phyloP scores from a whole-genome alignment of 2,888 invertebrate genomes.

The Cantharis rufa region DNA sequence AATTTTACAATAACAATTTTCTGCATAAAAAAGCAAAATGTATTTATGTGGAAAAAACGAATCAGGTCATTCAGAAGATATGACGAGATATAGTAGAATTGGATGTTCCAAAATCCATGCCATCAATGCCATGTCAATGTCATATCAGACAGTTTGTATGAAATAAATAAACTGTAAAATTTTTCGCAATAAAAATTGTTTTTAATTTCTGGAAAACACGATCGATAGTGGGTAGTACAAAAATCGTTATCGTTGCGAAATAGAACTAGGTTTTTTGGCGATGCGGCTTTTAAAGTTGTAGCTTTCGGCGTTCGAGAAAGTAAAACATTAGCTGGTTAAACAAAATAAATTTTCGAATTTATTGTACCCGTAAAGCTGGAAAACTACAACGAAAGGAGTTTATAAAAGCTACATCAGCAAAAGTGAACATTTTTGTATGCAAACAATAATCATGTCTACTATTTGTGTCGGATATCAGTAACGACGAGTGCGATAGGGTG shows the following conservation, averaged over 20 bases:
- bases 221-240: background rate
- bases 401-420: background rate
- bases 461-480: background rate
- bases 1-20: background rate
- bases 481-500: background rate
- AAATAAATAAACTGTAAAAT: background rate
- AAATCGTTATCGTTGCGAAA: background rate
- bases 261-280: background rate
- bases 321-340: background rate
- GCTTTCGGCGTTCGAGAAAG: background rate
- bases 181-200: background rate
- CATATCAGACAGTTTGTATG: background rate
- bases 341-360: background rate
- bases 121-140: background rate
- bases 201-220: background rate
- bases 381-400: background rate
- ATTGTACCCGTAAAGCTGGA: background rate
- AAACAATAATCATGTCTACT: background rate
- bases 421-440: background rate
- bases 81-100: background rate
- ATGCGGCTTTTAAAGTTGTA: background rate
- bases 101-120: background rate
- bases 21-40: background rate
- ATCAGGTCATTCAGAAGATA: background rate
- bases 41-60: background rate